Conservation (phyloP, 2,888 invertebrate genomes). For the Sthenelais limicola region DNA sequence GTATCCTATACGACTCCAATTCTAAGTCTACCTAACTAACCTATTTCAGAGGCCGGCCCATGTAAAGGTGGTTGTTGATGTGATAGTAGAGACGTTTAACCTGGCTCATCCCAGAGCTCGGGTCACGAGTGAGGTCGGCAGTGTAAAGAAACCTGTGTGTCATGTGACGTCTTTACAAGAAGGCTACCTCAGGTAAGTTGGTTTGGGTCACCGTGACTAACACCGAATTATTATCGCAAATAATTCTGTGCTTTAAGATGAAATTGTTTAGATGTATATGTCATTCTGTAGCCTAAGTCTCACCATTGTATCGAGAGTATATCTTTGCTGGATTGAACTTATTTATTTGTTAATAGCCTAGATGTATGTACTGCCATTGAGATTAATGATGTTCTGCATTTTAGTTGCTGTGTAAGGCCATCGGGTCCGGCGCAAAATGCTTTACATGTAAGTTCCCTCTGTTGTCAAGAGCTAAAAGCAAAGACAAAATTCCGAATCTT, state of each 20-base stretch:
- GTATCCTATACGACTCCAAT: background rate
- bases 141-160: background rate
- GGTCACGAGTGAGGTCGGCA: conserved; percentile 50
- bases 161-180: conserved; percentile 54
- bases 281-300: too few species aligned
- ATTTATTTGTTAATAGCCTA: too few species aligned
- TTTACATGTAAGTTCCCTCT: conserved; percentile 60
- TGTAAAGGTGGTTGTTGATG: conserved; percentile 52
- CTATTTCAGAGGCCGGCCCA: conserved; percentile 55
- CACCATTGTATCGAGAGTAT: too few species aligned
- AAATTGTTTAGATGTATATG: too few species aligned
- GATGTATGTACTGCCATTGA: too few species aligned
- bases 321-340: too few species aligned
- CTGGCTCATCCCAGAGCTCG: conserved; percentile 59
- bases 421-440: conserved; percentile 60
- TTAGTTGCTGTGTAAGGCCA: conserved; percentile 60
- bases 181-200: conserved; percentile 61
- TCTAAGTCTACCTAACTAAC: background rate
- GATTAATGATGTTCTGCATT: too few species aligned
- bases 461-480: too few species aligned
- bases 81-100: conserved; percentile 57
- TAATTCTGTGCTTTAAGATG: too few species aligned
- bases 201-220: background rate
- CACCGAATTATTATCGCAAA: background rate
- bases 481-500: too few species aligned